Conservation (phyloP, 1,140 invertebrate genomes). For the Drosophila cardini region DNA sequence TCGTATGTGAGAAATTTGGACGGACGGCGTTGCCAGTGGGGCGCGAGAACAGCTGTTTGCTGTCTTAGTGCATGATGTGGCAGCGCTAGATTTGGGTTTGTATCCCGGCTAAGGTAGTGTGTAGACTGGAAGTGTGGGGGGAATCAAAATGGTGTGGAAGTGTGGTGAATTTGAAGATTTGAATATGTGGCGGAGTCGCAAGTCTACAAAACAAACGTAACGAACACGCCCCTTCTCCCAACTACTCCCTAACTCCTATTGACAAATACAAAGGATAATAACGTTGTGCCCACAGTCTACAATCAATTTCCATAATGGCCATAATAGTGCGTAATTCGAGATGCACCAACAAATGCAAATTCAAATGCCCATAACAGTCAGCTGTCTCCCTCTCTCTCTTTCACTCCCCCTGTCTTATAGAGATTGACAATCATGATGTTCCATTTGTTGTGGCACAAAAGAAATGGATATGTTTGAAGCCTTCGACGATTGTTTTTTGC, state of each 20-base stretch:
- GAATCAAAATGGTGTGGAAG: too few species aligned
- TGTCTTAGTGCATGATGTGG: neutral
- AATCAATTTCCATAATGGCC: constrained; percentile 38
- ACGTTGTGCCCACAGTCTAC: neutral
- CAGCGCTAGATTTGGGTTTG: constrained; percentile 1
- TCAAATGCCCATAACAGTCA: constrained; percentile 17
- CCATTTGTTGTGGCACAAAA: neutral
- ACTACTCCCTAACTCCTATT: too few species aligned
- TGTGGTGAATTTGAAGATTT: neutral
- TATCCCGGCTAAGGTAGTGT: constrained; percentile 8
- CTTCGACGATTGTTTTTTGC: too few species aligned
- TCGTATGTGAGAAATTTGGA: neutral
- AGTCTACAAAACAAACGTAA: constrained; percentile 8
- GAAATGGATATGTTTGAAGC: constrained; percentile 24
- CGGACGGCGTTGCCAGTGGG: neutral
- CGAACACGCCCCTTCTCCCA: neutral
- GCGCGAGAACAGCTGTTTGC: neutral
- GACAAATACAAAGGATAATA: constrained; percentile 13
- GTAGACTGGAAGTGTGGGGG: constrained; percentile 38
- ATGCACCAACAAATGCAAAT: constrained; percentile 21
- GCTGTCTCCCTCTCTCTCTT: neutral
- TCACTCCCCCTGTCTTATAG: neutral
- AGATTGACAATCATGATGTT: constrained; percentile 1
- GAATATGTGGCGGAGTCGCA: constrained; percentile 17
- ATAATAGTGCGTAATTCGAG: constrained; percentile 28